Evolutionary conservation across 2,797 vertebrate genomes (phyloP).

Genomic region (Ceyx erithaca): DNA sequence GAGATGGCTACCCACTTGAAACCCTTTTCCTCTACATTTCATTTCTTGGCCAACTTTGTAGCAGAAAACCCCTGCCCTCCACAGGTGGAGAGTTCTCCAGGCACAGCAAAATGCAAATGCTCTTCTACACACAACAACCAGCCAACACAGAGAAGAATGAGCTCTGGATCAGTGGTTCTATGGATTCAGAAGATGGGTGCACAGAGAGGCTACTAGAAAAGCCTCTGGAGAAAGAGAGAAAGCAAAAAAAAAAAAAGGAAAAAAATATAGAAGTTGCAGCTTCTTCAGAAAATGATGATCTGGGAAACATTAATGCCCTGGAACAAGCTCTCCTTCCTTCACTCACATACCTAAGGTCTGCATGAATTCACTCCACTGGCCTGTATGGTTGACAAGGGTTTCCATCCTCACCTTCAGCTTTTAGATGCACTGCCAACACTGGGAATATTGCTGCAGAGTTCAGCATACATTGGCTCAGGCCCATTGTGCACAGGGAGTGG

Average conservation of each 20-base stretch:
- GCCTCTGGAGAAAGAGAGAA: not conserved
- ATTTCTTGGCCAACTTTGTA: not conserved
- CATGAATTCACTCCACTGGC: not conserved
- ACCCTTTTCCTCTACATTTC: not conserved
- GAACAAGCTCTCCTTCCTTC: not conserved
- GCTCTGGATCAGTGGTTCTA: not conserved
- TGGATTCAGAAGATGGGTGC: not conserved
- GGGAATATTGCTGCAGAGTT: not conserved
- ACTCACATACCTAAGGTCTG: not conserved
- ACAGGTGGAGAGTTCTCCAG: not conserved
- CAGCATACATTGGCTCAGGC: not conserved
- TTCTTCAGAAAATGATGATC: not conserved
- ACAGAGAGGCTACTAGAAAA: not conserved
- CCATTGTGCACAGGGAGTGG: not conserved
- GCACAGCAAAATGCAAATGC: not conserved
- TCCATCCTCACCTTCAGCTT: not conserved
- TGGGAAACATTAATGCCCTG: not conserved
- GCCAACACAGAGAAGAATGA: not conserved
- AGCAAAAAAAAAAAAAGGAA: not conserved
- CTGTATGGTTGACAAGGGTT: not conserved
- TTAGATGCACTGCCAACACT: not conserved
- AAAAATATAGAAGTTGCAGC: not conserved
- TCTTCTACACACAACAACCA: not conserved
- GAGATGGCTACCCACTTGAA: not conserved
- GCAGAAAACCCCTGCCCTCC: not conserved